Evolutionary conservation across 2,113 vertebrate genomes (phyloP).

Genomic region (Scartelaos histophorus): DNA sequence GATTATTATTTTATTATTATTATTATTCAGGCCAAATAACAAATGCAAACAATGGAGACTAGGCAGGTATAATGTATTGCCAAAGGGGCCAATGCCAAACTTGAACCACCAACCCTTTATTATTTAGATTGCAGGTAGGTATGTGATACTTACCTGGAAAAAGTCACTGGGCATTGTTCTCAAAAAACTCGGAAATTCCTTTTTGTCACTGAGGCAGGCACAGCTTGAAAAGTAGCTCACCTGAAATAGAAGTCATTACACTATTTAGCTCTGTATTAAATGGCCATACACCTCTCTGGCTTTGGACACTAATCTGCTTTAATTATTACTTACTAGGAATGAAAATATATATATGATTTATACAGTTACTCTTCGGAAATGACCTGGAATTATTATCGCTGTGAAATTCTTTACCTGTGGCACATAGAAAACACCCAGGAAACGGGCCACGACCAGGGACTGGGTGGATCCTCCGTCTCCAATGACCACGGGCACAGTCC

Average conservation of each 20-base stretch:
- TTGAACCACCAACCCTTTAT: neutral
- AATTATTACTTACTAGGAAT: too few species aligned
- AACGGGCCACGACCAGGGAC: conserved; percentile 77
- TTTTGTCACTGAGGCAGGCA: conserved; percentile 80
- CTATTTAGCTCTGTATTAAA: neutral
- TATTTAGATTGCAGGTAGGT: too few species aligned
- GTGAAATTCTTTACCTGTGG: conserved; percentile 72
- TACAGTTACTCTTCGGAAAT: too few species aligned
- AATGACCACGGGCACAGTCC: conserved; percentile 71
- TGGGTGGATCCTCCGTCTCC: conserved; percentile 81
- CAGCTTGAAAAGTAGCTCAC: conserved; percentile 83
- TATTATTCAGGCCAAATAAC: neutral
- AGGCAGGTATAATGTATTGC: neutral
- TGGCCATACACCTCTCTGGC: too few species aligned
- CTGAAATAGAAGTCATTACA: conserved; percentile 45
- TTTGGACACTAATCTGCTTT: too few species aligned
- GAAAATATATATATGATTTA: too few species aligned
- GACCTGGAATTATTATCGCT: too few species aligned
- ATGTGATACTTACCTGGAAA: conserved; percentile 70
- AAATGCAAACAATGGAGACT: neutral
- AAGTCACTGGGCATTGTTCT: conserved; percentile 82
- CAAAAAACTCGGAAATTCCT: conserved; percentile 77
- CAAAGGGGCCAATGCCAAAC: neutral
- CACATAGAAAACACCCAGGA: conserved; percentile 76
- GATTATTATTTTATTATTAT: too few species aligned